phyloP scores from a whole-genome alignment of 2,797 vertebrate genomes.

The Ceryle rudis region DNA sequence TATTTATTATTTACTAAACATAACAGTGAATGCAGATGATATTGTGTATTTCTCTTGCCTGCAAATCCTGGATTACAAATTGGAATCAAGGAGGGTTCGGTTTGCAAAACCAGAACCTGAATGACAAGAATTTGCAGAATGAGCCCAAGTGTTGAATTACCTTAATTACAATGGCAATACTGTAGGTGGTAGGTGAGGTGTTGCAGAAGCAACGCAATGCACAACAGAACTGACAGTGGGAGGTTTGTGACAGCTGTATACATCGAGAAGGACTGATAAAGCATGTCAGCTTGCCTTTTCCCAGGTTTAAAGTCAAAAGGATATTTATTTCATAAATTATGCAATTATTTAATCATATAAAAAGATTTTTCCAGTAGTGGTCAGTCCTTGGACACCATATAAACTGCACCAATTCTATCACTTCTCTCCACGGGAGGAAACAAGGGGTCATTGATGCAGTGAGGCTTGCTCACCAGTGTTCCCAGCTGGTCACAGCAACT shows the following conservation, averaged over 20 bases:
- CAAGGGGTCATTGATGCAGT: not conserved
- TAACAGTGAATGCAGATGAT: not conserved
- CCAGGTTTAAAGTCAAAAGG: not conserved
- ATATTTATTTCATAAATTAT: not conserved
- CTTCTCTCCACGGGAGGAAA: not conserved
- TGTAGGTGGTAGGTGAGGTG: not conserved
- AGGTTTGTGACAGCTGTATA: not conserved
- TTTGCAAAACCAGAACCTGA: slow-evolving; percentile 40
- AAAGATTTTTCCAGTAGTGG: not conserved
- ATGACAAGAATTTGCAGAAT: not conserved
- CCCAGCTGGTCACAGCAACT: not conserved
- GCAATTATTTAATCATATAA: not conserved
- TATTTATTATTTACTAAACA: not conserved
- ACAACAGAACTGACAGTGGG: not conserved
- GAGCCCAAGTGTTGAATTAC: not conserved
- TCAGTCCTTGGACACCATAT: not conserved
- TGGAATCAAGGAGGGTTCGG: not conserved
- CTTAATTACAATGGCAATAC: not conserved
- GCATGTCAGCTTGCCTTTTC: not conserved
- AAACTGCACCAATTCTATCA: not conserved
- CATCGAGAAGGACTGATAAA: not conserved
- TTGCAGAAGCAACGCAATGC: not conserved
- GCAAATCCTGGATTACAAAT: not conserved
- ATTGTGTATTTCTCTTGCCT: not conserved
- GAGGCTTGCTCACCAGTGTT: not conserved